These are phyloP conservation scores for Burhinus bistriatus DNA, from an alignment of 2,113 vertebrate species.

Conservation along the genomic window DNA sequence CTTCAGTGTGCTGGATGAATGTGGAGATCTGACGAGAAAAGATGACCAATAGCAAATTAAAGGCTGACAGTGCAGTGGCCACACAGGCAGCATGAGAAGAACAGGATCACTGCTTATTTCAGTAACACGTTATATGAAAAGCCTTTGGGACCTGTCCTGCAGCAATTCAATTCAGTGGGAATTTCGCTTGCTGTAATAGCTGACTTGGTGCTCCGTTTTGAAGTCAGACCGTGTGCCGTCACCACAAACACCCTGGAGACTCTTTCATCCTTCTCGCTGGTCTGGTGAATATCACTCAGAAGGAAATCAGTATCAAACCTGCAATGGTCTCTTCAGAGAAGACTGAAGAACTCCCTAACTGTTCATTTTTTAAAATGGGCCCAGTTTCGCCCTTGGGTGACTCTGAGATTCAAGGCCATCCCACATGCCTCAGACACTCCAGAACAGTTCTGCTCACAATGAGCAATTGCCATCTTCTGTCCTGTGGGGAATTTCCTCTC, in stretches of 20 bases:
- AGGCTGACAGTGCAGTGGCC: neutral
- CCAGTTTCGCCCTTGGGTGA: neutral
- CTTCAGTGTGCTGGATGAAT: neutral
- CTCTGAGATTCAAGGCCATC: neutral
- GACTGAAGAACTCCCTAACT: neutral
- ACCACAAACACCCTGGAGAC: neutral
- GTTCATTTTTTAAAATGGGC: neutral
- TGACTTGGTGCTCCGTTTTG: neutral
- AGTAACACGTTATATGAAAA: neutral
- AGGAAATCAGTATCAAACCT: neutral
- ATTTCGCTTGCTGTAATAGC: neutral
- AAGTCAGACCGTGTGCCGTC: neutral
- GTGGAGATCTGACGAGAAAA: neutral
- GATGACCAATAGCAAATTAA: neutral
- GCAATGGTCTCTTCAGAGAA: neutral
- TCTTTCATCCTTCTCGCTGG: neutral
- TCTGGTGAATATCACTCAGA: neutral
- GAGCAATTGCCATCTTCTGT: neutral
- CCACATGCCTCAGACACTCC: neutral
- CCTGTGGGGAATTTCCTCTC: neutral
- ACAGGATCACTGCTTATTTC: neutral
- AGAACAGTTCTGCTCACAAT: accelerated
- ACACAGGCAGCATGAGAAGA: neutral
- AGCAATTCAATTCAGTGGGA: neutral
- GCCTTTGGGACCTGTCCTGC: neutral